phyloP scores from a whole-genome alignment of 2,797 vertebrate genomes.

The Podargus strigoides region DNA sequence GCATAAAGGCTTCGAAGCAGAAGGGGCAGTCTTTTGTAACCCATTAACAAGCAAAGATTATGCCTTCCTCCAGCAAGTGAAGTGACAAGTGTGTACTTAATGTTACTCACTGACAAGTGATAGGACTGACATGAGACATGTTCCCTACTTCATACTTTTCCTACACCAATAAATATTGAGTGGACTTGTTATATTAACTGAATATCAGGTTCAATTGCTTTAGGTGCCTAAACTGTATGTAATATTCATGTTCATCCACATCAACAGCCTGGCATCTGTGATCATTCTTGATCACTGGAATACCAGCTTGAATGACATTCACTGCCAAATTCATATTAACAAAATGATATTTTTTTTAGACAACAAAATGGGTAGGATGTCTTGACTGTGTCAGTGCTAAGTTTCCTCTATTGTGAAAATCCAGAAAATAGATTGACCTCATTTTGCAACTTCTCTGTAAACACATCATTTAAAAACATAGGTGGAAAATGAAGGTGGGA shows the following conservation, averaged over 20 bases:
- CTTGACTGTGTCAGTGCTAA: not conserved
- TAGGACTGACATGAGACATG: not conserved
- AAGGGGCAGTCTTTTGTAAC: not conserved
- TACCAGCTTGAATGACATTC: not conserved
- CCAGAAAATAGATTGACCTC: not conserved
- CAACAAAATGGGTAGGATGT: not conserved
- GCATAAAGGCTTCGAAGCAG: not conserved
- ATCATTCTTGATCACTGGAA: not conserved
- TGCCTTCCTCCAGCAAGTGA: conserved; percentile 3
- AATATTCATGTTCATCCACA: not conserved
- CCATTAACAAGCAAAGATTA: conserved; percentile 15
- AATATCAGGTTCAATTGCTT: conserved; percentile 10
- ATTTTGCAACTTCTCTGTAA: not conserved
- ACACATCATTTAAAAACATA: not conserved
- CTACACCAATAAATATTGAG: not conserved
- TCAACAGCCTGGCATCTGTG: not conserved
- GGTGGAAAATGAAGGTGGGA: not conserved
- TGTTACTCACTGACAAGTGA: conserved; percentile 1
- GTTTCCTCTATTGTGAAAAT: not conserved
- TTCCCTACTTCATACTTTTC: not conserved
- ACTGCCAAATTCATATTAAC: not conserved
- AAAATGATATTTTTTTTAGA: not conserved
- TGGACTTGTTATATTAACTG: not conserved
- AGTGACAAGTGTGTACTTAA: conserved; percentile 12
- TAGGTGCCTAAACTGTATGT: not conserved